These are phyloP conservation scores for Apteryx mantelli DNA, from an alignment of 2,113 vertebrate genomes.

Conservation along the genomic window DNA sequence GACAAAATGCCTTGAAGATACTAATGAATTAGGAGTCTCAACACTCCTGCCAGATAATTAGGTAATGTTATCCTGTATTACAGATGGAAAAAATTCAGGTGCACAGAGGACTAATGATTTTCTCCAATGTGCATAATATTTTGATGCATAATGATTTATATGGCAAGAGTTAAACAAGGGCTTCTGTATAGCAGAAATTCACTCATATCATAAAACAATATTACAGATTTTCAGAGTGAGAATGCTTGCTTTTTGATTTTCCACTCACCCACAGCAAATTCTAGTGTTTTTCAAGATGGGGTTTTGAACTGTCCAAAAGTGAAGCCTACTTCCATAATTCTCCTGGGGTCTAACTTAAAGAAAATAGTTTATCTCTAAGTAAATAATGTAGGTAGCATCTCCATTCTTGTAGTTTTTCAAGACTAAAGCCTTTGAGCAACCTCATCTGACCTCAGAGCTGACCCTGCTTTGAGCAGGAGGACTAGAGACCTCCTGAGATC, in stretches of 20 bases:
- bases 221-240: background rate
- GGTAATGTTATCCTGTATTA: background rate
- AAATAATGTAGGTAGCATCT: background rate
- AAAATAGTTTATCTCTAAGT: background rate
- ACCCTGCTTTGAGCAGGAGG: background rate
- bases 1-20: conserved; percentile 19
- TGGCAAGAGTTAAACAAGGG: background rate
- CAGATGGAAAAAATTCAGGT: background rate
- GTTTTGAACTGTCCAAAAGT: background rate
- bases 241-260: background rate
- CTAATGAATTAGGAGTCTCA: conserved; percentile 30
- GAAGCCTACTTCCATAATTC: background rate
- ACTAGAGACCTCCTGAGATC: background rate
- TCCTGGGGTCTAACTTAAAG: background rate
- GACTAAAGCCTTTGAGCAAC: background rate
- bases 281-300: background rate
- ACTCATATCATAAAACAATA: background rate
- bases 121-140: background rate
- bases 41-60: conserved; percentile 32
- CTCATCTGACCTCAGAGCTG: background rate
- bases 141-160: background rate
- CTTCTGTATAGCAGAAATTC: background rate
- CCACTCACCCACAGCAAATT: background rate
- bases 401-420: background rate
- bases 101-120: background rate